Percentiles rank a stretch among this genome's conserved stretches.
phyloP scores from a whole-genome alignment of 35 echinoderm and acorn worm genomes.

The Diadema setosum region DNA sequence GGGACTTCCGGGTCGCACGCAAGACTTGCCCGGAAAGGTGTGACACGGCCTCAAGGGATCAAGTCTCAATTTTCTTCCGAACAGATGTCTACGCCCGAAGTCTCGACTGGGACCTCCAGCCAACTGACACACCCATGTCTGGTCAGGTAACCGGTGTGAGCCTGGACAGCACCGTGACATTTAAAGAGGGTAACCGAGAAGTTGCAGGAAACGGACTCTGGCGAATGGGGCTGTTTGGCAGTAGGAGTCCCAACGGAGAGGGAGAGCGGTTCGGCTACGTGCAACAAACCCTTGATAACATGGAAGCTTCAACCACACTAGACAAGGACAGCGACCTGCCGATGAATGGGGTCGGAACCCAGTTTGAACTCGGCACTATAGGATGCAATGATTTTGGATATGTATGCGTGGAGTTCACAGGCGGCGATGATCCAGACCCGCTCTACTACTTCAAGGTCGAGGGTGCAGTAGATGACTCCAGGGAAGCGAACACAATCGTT shows the following conservation, averaged over 20 bases:
- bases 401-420: constrained; percentile 80
- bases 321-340: constrained; percentile 6
- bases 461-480: not conserved
- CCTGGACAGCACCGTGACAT: constrained; percentile 45
- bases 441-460: constrained; percentile 42
- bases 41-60: too few relatives aligned
- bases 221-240: constrained; percentile 74
- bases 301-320: constrained; percentile 9
- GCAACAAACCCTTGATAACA: not conserved
- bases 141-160: constrained; percentile 39
- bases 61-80: not conserved
- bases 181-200: constrained; percentile 37
- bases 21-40: too few relatives aligned
- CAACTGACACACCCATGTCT: not conserved
- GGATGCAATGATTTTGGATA: constrained; percentile 77
- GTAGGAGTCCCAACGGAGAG: constrained; percentile 51
- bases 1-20: too few relatives aligned
- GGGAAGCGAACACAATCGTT: constrained; percentile 14
- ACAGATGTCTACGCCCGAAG: constrained; percentile 25
- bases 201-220: constrained; percentile 62
- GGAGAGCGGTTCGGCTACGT: constrained; percentile 49
- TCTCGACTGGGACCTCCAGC: constrained; percentile 28
- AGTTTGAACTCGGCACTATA: constrained; percentile 77
- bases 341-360: constrained; percentile 21
- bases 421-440: constrained; percentile 62